Percentiles rank a stretch among this genome's conserved stretches.
Conservation (phyloP, 2,888 invertebrate genomes). For the Altica lythri region DNA sequence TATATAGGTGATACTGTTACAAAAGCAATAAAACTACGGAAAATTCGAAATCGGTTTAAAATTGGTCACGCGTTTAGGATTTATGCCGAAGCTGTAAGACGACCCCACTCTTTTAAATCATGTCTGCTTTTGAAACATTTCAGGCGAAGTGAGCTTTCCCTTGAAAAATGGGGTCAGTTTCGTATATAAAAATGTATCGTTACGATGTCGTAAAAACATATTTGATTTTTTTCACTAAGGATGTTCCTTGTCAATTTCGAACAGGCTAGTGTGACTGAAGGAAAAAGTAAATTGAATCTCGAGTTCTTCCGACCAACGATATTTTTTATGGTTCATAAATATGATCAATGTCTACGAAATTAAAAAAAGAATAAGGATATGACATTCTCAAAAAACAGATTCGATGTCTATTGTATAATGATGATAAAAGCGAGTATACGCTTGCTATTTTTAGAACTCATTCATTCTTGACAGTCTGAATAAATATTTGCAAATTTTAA, state of each 20-base stretch:
- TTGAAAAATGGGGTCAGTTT: slow-evolving; percentile 8
- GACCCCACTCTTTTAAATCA: slow-evolving; percentile 9
- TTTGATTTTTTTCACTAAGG: slow-evolving; percentile 9
- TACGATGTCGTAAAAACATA: slow-evolving; percentile 12
- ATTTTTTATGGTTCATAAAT: slow-evolving; percentile 14
- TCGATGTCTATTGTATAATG: no score
- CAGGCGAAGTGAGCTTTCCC: slow-evolving; percentile 7
- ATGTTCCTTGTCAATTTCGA: slow-evolving; percentile 16
- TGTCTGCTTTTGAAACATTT: slow-evolving; percentile 15
- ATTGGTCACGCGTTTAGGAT: no score
- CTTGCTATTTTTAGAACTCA: no score
- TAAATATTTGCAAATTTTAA: no score
- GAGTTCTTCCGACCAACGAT: neutral
- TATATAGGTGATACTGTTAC: no score
- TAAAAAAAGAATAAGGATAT: slow-evolving; percentile 1
- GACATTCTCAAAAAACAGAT: no score
- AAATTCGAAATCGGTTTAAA: no score
- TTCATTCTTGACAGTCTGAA: no score
- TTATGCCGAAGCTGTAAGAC: no score
- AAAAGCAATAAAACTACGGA: no score
- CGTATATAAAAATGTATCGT: slow-evolving; percentile 14
- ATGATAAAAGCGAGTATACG: no score
- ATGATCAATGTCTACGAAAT: slow-evolving; percentile 10
- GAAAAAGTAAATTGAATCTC: slow-evolving; percentile 9
- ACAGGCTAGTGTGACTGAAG: slow-evolving; percentile 5